Conservation (phyloP, 35 echinoderm and acorn worm genomes). For the Stichopus chloronotus region DNA sequence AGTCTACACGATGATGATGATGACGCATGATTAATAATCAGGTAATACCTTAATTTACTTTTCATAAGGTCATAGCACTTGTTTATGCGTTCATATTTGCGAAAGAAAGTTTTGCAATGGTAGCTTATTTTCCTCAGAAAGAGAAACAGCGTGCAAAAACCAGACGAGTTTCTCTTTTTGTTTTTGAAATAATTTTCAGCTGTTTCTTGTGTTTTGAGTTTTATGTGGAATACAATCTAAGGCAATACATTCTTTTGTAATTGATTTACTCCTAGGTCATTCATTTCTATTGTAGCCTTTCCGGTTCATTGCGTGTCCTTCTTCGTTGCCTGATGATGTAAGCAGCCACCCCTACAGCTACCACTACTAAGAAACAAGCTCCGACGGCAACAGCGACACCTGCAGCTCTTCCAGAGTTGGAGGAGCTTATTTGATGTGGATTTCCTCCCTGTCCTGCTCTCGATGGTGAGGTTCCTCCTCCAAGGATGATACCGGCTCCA, state of each 20-base stretch:
- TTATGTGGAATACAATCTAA: neutral
- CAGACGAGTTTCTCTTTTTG: no score
- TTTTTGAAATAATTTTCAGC: neutral
- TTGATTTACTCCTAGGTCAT: no score
- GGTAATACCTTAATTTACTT: no score
- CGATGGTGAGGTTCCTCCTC: no score
- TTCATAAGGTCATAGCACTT: no score
- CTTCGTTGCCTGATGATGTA: slow-evolving; percentile 34
- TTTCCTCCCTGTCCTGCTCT: neutral
- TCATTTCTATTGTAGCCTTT: neutral
- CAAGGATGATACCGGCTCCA: no score
- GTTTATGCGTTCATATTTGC: no score
- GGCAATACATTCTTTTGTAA: no score
- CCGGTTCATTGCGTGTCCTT: neutral
- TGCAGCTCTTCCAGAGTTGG: neutral
- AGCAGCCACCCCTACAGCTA: slow-evolving; percentile 20
- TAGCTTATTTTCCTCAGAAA: neutral
- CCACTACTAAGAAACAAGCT: neutral
- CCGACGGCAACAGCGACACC: neutral
- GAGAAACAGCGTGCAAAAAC: no score
- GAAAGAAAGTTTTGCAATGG: neutral
- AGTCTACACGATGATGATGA: no score
- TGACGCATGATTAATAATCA: no score
- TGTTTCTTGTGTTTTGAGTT: neutral
- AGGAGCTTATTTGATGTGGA: slow-evolving; percentile 23